Evolutionary conservation across 2,888 invertebrate species (phyloP).

Genomic region (Scotopteryx bipunctaria): DNA sequence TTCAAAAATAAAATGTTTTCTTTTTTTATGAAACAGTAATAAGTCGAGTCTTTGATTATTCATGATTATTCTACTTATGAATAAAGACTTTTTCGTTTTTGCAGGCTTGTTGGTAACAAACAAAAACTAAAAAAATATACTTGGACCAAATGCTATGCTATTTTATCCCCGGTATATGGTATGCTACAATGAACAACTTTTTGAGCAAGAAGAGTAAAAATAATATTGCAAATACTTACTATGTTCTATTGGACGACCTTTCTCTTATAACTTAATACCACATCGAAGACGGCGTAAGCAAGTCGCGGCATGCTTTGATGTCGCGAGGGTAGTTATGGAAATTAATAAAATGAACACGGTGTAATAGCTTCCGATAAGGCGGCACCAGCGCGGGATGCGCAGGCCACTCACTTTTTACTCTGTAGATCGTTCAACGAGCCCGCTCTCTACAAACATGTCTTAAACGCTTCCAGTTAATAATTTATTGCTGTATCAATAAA

Average conservation of each 20-base stretch:
- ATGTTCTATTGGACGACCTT: not conserved
- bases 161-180: too few species aligned
- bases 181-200: too few species aligned
- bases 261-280: conserved; percentile 43
- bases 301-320: conserved; percentile 74
- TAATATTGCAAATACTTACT: too few species aligned
- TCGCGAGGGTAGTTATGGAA: conserved; percentile 79
- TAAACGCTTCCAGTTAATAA: conserved; percentile 30
- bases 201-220: too few species aligned
- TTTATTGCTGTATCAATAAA: conserved; percentile 40
- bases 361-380: conserved; percentile 82
- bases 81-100: too few species aligned
- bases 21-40: too few species aligned
- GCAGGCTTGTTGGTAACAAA: too few species aligned
- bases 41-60: too few species aligned
- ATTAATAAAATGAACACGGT: conserved; percentile 79
- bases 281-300: conserved; percentile 50
- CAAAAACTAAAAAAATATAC: too few species aligned
- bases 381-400: conserved; percentile 47
- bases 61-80: too few species aligned
- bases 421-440: conserved; percentile 48
- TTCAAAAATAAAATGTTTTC: too few species aligned
- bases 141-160: too few species aligned
- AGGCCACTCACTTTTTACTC: conserved; percentile 51
- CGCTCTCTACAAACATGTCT: conserved; percentile 55